These are phyloP conservation scores for Tubulanus polymorphus DNA, from an alignment of 2,888 invertebrate genomes.

Conservation along the genomic window DNA sequence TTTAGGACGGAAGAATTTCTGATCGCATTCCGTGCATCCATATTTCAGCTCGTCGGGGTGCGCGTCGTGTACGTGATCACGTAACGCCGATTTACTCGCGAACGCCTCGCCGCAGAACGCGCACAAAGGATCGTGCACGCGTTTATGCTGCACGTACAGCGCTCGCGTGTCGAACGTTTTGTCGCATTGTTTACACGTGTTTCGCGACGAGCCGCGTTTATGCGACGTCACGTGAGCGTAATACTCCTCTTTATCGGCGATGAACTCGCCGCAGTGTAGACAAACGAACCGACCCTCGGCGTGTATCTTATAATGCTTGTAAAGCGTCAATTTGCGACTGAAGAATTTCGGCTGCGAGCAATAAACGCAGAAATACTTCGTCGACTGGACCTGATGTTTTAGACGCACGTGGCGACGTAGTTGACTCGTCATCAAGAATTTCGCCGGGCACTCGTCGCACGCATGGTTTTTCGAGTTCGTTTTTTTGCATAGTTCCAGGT, in stretches of 20 bases:
- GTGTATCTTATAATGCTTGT: slow-evolving; percentile 34
- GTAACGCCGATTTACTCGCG: not conserved
- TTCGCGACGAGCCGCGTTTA: too few relatives aligned
- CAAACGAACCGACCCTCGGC: slow-evolving; percentile 34
- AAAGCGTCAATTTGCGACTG: slow-evolving; percentile 29
- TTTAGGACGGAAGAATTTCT: slow-evolving; percentile 28
- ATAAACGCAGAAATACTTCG: slow-evolving; percentile 27
- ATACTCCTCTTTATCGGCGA: slow-evolving; percentile 24
- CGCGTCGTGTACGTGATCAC: not conserved
- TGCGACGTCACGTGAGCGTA: slow-evolving; percentile 32
- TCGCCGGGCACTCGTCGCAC: not conserved
- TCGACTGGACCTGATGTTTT: not conserved
- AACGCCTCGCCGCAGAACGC: slow-evolving; percentile 8
- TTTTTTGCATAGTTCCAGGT: not conserved
- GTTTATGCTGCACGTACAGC: slow-evolving; percentile 27
- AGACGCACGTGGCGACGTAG: not conserved
- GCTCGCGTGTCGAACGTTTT: slow-evolving; percentile 37
- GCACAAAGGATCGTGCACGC: slow-evolving; percentile 25
- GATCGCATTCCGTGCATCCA: slow-evolving; percentile 32
- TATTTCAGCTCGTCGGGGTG: slow-evolving; percentile 20
- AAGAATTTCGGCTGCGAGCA: slow-evolving; percentile 37
- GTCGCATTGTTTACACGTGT: slow-evolving; percentile 7
- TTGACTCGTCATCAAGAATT: not conserved
- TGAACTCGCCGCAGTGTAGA: slow-evolving; percentile 36
- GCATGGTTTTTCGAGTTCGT: not conserved